phyloP scores from a whole-genome alignment of 2,797 vertebrate species.

The Platyrinchus mystaceus region DNA sequence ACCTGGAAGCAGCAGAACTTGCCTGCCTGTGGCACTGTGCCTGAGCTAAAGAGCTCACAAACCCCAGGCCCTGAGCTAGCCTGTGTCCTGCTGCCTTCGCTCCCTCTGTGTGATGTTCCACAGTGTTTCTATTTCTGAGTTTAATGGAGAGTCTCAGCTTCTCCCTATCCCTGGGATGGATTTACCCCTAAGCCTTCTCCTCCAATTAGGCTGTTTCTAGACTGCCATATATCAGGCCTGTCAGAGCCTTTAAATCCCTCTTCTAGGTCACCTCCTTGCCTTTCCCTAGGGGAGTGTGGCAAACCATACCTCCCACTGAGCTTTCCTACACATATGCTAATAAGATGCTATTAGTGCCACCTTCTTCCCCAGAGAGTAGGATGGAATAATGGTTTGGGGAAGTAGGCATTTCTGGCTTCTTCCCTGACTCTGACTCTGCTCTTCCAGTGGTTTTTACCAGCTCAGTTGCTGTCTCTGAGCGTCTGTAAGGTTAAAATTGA shows the following conservation, averaged over 20 bases:
- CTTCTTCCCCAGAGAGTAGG: not conserved
- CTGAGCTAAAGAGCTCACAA: not conserved
- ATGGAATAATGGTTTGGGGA: not conserved
- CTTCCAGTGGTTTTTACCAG: not conserved
- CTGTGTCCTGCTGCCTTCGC: fast-evolving
- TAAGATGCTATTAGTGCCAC: not conserved
- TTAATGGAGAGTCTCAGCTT: not conserved
- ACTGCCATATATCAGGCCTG: not conserved
- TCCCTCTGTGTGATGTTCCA: fast-evolving
- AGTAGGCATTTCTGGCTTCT: not conserved
- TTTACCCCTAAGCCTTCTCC: not conserved
- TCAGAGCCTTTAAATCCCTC: not conserved
- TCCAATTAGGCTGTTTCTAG: not conserved
- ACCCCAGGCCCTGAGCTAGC: not conserved
- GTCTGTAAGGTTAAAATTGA: not conserved
- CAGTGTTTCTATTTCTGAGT: not conserved
- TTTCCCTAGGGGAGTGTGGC: not conserved
- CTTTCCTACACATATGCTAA: not conserved
- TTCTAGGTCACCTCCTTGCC: conserved; percentile 17
- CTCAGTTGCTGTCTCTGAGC: not conserved
- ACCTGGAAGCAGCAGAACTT: not conserved
- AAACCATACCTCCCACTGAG: not conserved
- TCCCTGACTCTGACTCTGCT: not conserved
- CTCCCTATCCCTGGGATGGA: not conserved
- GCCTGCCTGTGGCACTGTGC: fast-evolving